Percentiles rank a stretch among this genome's conserved stretches.
These are phyloP conservation scores for Cyphomyrus discorhynchus DNA, from an alignment of 2,113 vertebrate genomes.

Conservation along the genomic window DNA sequence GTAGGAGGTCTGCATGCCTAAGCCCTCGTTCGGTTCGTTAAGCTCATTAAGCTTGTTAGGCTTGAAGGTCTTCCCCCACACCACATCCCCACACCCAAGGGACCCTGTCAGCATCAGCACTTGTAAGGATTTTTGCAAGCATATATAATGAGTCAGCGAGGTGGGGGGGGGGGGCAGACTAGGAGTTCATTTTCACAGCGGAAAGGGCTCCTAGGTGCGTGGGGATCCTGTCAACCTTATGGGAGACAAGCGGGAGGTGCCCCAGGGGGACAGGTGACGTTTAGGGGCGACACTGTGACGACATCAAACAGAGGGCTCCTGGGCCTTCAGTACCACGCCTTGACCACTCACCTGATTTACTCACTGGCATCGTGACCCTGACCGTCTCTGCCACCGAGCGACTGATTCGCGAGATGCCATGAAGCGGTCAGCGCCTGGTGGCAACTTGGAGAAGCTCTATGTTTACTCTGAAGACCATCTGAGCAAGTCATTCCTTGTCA, in stretches of 20 bases:
- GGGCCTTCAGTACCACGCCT: not conserved
- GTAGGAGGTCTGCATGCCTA: not conserved
- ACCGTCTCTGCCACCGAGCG: not conserved
- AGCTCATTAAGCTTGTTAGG: not conserved
- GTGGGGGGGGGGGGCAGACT: not conserved
- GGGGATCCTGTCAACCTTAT: not conserved
- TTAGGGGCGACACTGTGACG: not conserved
- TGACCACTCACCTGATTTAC: not conserved
- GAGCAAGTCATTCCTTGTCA: not conserved
- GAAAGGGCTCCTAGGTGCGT: not conserved
- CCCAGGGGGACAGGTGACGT: not conserved
- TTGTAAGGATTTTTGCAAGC: not conserved
- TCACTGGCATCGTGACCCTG: not conserved
- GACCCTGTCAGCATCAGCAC: not conserved
- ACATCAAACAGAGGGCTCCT: not conserved
- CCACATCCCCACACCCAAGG: not conserved
- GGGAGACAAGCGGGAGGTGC: not conserved
- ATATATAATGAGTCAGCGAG: not conserved
- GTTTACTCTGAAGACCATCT: not conserved
- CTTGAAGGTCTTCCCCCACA: not conserved
- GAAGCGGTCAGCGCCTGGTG: not conserved
- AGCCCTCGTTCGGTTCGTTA: not conserved
- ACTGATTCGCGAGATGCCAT: not conserved
- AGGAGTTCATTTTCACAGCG: not conserved
- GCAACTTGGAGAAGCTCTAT: not conserved